Evolutionary conservation across 1,140 invertebrate species (phyloP).

Genomic region (Frieseomelitta varia): DNA sequence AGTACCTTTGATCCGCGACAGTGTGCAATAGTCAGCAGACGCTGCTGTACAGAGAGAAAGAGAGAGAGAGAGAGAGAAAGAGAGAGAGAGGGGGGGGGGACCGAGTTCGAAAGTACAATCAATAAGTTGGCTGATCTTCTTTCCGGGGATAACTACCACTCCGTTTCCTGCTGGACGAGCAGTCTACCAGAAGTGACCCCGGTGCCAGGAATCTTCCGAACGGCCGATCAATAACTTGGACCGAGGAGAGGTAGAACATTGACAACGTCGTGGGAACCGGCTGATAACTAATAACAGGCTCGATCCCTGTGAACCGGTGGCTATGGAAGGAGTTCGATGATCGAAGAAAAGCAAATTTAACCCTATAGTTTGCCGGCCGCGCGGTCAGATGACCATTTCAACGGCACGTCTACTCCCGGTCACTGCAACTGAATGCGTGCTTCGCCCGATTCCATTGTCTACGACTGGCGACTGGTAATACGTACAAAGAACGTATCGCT

Average conservation of each 20-base stretch:
- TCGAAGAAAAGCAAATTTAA: constrained; percentile 59
- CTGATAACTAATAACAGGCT: constrained; percentile 38
- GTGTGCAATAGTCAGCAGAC: constrained; percentile 65
- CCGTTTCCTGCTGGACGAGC: constrained; percentile 67
- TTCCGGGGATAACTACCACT: constrained; percentile 63
- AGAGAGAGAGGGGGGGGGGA: constrained; percentile 21
- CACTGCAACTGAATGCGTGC: constrained; percentile 16
- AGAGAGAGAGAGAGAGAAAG: background rate
- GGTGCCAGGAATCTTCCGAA: constrained; percentile 69
- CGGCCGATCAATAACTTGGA: constrained; percentile 69
- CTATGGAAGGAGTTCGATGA: background rate
- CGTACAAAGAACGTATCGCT: background rate
- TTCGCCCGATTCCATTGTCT: constrained; percentile 9
- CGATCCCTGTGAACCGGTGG: background rate
- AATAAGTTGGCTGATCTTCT: constrained; percentile 66
- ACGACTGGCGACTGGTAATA: too few relatives aligned
- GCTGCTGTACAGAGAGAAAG: background rate
- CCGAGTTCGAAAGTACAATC: constrained; percentile 65
- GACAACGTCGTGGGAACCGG: constrained; percentile 13
- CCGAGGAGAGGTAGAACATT: constrained; percentile 41
- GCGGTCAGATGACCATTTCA: too few relatives aligned
- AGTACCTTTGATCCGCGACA: constrained; percentile 37
- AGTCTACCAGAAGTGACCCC: constrained; percentile 65
- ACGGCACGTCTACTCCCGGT: constrained; percentile 3
- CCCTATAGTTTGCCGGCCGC: background rate